These are phyloP conservation scores for Chalcis sispes DNA, from an alignment of 2,888 invertebrate species.

Conservation along the genomic window DNA sequence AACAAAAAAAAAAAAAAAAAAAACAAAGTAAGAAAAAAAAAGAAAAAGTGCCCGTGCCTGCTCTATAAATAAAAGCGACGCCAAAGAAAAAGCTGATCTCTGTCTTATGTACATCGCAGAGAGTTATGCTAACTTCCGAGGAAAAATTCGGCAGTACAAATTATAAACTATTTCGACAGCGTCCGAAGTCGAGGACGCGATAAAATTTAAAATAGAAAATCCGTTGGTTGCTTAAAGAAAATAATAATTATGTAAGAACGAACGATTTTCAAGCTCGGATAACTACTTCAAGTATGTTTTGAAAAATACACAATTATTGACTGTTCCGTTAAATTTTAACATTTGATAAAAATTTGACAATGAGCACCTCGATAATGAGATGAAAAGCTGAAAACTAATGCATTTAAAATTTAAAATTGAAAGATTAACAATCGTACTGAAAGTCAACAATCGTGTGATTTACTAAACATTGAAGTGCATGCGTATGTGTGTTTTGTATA, in stretches of 20 bases:
- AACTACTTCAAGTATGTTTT: conserved; percentile 36
- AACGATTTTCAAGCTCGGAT: conserved; percentile 29
- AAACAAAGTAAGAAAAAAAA: no score
- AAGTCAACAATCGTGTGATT: conserved; percentile 49
- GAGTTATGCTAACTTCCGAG: conserved; percentile 48
- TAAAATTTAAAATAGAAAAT: conserved; percentile 26
- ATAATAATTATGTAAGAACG: conserved; percentile 2
- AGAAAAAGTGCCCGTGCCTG: conserved; percentile 44
- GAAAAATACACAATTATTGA: conserved; percentile 44
- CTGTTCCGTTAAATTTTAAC: conserved; percentile 4
- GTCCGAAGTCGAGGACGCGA: conserved; percentile 14
- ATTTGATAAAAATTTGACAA: not conserved
- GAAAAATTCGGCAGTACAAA: conserved; percentile 63
- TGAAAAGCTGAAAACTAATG: not conserved
- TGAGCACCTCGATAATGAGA: not conserved
- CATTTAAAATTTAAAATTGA: conserved; percentile 7
- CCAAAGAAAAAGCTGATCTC: conserved; percentile 63
- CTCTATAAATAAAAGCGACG: conserved; percentile 57
- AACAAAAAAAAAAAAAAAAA: no score
- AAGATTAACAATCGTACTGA: not conserved
- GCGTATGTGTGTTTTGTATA: conserved; percentile 39
- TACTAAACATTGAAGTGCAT: conserved; percentile 31
- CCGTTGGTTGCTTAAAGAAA: conserved; percentile 18
- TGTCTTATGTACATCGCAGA: conserved; percentile 50
- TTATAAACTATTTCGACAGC: conserved; percentile 42